Evolutionary conservation across 1,140 invertebrate species (phyloP).

Genomic region (Caenorhabditis inopinata): DNA sequence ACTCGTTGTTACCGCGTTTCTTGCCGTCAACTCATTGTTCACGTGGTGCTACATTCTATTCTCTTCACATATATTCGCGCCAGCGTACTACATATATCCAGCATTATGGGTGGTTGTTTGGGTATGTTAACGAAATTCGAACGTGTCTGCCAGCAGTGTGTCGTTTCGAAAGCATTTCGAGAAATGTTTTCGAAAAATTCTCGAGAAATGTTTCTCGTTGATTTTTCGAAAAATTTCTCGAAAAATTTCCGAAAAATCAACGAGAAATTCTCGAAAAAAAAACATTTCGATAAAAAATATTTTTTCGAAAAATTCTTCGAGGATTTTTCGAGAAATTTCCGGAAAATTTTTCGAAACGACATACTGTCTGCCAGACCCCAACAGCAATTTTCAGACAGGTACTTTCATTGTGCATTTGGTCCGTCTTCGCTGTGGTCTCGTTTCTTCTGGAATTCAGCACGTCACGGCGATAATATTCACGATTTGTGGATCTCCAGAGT

Average conservation of each 20-base stretch:
- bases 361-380: neutral
- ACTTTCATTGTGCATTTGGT: conserved; percentile 5
- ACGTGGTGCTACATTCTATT: conserved; percentile 14
- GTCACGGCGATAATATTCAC: conserved; percentile 23
- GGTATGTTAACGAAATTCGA: too few relatives aligned
- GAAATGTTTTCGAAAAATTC: too few relatives aligned
- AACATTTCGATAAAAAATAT: too few relatives aligned
- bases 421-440: conserved; percentile 31
- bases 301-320: neutral
- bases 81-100: neutral
- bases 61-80: neutral
- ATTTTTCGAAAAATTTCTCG: too few relatives aligned
- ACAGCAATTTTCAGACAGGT: neutral
- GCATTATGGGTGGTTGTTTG: conserved; percentile 9
- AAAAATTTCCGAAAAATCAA: too few relatives aligned
- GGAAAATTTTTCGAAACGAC: too few relatives aligned
- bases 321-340: neutral
- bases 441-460: conserved; percentile 45
- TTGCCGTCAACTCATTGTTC: neutral
- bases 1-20: neutral
- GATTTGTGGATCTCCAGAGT: conserved; percentile 29
- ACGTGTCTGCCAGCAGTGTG: too few relatives aligned
- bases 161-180: too few relatives aligned
- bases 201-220: too few relatives aligned
- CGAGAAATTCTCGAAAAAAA: too few relatives aligned